These are phyloP conservation scores for Promerops cafer DNA, from an alignment of 2,113 vertebrate species.

Conservation along the genomic window DNA sequence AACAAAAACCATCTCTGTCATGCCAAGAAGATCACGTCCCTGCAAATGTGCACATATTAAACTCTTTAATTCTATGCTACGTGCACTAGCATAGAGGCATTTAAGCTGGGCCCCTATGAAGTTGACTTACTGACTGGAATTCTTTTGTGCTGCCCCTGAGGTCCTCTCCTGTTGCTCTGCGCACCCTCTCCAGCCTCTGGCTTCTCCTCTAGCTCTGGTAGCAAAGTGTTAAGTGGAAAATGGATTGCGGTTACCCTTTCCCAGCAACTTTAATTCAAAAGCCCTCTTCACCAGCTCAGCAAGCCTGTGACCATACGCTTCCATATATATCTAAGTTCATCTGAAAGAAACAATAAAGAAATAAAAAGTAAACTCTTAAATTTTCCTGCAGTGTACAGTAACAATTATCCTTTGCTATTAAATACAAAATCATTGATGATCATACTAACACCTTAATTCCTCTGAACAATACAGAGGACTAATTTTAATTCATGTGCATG, in stretches of 20 bases:
- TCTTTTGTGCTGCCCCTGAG: background rate
- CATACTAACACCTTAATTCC: background rate
- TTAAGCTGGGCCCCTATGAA: background rate
- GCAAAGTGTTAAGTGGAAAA: background rate
- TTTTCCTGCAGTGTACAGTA: background rate
- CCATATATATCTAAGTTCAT: background rate
- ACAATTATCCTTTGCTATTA: background rate
- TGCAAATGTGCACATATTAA: background rate
- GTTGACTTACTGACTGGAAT: background rate
- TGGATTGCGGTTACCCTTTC: background rate
- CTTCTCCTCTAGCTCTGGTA: background rate
- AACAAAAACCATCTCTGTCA: background rate
- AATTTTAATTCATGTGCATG: background rate
- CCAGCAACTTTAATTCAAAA: background rate
- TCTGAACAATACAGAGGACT: background rate
- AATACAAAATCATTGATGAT: background rate
- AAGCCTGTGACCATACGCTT: background rate
- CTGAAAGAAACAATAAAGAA: background rate
- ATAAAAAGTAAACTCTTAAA: background rate
- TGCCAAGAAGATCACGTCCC: background rate
- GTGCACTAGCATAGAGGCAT: background rate
- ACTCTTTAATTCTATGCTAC: background rate
- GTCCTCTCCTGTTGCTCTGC: background rate
- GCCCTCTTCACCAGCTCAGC: background rate
- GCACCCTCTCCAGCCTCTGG: background rate